Percentiles rank a stretch among this genome's conserved stretches.
Conservation (phyloP, 2,797 vertebrate genomes). For the Thaleichthys pacificus region DNA sequence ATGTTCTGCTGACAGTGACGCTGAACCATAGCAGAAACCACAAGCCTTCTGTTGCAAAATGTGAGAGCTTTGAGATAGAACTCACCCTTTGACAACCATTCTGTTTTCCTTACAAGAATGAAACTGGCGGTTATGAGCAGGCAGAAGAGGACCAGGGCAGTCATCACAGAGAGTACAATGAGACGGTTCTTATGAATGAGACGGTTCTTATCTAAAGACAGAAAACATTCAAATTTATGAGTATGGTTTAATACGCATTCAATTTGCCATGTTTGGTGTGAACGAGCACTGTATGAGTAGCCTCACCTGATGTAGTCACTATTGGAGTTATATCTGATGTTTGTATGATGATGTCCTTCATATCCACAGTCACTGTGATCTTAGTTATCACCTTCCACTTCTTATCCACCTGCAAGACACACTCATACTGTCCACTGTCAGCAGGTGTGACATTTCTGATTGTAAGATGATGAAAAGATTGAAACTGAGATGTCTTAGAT, state of each 20-base stretch:
- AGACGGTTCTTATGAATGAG: too few species aligned
- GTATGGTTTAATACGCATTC: too few species aligned
- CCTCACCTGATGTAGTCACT: not conserved
- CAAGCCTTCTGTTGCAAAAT: too few species aligned
- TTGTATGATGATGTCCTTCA: not conserved
- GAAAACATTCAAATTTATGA: too few species aligned
- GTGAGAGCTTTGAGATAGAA: not conserved
- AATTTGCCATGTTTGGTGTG: too few species aligned
- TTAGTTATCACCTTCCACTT: slow-evolving; percentile 23
- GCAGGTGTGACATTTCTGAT: slow-evolving; percentile 18
- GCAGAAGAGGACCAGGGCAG: not conserved
- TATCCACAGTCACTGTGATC: slow-evolving; percentile 14
- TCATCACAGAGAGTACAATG: not conserved
- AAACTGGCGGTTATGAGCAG: not conserved
- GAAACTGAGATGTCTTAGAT: not conserved
- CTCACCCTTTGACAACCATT: not conserved
- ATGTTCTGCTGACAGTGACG: not conserved
- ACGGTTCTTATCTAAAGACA: not conserved
- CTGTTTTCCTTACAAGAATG: not conserved
- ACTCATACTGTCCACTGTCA: slow-evolving; percentile 35
- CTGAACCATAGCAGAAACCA: not conserved
- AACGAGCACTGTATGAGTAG: not conserved
- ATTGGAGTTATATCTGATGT: not conserved
- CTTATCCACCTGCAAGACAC: slow-evolving; percentile 11
- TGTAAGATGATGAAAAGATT: slow-evolving; percentile 15